Percentiles rank a stretch among this genome's conserved stretches.
These are phyloP conservation scores for Syngnathoides biaculeatus DNA, from an alignment of 2,113 vertebrate species.

Conservation along the genomic window DNA sequence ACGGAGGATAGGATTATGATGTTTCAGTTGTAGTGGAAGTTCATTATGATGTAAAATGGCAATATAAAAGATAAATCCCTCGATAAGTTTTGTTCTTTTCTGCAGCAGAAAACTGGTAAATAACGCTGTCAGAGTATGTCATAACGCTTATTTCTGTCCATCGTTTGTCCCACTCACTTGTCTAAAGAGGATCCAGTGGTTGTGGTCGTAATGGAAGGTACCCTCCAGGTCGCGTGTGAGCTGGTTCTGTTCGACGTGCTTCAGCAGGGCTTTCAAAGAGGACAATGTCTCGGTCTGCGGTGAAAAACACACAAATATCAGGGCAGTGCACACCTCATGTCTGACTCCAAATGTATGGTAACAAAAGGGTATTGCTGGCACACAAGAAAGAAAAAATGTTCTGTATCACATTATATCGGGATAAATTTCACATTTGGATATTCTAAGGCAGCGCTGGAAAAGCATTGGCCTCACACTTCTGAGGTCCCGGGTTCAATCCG, in stretches of 20 bases:
- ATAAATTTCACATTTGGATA: too few species aligned
- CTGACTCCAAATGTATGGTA: background rate
- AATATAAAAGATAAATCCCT: background rate
- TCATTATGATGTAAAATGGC: background rate
- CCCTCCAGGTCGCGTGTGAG: constrained; percentile 77
- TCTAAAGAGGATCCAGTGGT: constrained; percentile 79
- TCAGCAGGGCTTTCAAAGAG: constrained; percentile 77
- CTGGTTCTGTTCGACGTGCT: constrained; percentile 77
- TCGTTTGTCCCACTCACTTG: constrained; percentile 56
- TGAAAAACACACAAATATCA: constrained; percentile 5
- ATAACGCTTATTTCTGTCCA: background rate
- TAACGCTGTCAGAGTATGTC: background rate
- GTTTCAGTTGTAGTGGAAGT: background rate
- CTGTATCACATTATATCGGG: too few species aligned
- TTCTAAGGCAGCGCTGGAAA: too few species aligned
- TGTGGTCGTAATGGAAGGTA: constrained; percentile 76
- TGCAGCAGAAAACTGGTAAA: too few species aligned
- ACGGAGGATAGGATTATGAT: background rate
- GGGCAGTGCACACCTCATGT: background rate
- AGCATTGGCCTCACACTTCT: too few species aligned
- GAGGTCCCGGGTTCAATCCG: too few species aligned
- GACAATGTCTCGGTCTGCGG: constrained; percentile 76
- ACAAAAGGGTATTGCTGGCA: too few species aligned
- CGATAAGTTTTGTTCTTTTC: too few species aligned
- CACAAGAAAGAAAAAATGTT: too few species aligned